Conservation (phyloP, 2,113 vertebrate species). For the Trachemys scripta region DNA sequence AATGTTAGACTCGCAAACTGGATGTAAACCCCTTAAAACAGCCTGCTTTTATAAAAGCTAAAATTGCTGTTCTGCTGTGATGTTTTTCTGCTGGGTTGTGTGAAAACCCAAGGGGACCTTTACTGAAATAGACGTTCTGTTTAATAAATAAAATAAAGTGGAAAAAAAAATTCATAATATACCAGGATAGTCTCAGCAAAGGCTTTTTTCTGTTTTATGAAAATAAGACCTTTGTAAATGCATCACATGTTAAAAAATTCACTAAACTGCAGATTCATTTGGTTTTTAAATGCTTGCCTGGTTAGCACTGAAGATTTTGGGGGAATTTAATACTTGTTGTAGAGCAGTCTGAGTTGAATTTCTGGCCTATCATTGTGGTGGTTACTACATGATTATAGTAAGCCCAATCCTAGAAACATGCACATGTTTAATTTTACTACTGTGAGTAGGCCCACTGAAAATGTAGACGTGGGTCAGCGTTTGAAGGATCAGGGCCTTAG, state of each 20-base stretch:
- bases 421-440: neutral
- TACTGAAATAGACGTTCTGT: neutral
- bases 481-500: neutral
- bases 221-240: conserved; percentile 22
- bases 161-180: conserved; percentile 61
- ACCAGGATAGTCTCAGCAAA: neutral
- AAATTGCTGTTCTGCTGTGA: conserved; percentile 61
- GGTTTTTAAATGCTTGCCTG: neutral
- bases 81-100: neutral
- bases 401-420: neutral
- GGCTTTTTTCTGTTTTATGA: conserved; percentile 2
- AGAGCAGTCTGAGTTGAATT: neutral
- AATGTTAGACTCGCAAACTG: neutral
- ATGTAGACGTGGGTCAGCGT: neutral
- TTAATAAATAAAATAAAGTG: conserved; percentile 33
- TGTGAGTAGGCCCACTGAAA: neutral
- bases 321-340: neutral
- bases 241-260: neutral
- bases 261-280: neutral
- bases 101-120: conserved; percentile 46
- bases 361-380: neutral
- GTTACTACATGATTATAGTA: neutral
- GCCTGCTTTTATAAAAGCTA: conserved; percentile 54
- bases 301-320: neutral
- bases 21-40: conserved; percentile 12